Evolutionary conservation across 2,797 vertebrate species (phyloP), one percentile per base, ranked within the genome.

Genomic region (Chiloscyllium punctatum): DNA sequence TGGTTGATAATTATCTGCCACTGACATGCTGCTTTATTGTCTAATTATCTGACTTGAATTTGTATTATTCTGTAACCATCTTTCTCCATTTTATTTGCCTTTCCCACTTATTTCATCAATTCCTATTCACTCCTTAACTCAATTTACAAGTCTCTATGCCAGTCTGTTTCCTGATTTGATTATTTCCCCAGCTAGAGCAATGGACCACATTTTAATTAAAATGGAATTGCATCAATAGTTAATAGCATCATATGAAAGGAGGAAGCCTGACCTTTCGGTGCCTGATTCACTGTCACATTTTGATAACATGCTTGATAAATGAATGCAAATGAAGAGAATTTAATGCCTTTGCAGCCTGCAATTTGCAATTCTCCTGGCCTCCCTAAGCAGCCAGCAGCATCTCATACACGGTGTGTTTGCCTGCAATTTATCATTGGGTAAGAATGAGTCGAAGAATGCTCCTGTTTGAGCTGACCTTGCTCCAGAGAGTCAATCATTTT

Each of bases 131-230:
- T 84, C 37, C 42, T 48, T 84, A 48, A 62, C 48, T 42, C 82
- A 84, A 84, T 53, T 90, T 62, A 62, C 53, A 33, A 33, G 4
- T 53, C 1, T 33, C 11, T 90, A 27, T 30, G 57, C 7, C 57
- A 62, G 16, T 48, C 25, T 33, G 53, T 6, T 62, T 62, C 87
- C 87, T 5, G 87, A 57, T 53, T 53, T 62, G 87, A 90, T 90
- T 91, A 30, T 33, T 91, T 33, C 53, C 87, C 88, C 30, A 8
- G 53, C 88, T 18, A 57, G 53, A 66, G 88, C 88, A 91, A 91
- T n/a, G 53, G 30, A 91, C 66, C 88, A 91, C 57, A n/a, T 66
- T 91, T 91, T 91, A 91, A 91, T 91, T 91, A 91, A 91, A 91
- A 66, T 66, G 57, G 88, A 66, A 66, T 91, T 66, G 88, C 88